Evolutionary conservation across 2,113 vertebrate genomes (phyloP).

Genomic region (Pan paniscus): DNA sequence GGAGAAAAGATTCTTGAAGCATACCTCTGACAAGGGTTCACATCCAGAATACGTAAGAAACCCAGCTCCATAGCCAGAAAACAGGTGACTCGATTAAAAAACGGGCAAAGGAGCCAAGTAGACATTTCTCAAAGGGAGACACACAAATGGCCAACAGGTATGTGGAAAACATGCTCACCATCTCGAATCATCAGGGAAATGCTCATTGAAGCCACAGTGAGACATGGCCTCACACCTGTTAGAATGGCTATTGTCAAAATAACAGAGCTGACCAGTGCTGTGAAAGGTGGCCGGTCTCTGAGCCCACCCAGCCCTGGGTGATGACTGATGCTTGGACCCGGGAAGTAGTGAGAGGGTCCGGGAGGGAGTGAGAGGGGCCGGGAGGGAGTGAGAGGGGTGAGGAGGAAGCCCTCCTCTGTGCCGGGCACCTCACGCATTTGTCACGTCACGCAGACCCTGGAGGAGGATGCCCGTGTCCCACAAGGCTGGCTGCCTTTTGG

Average conservation of each 20-base stretch:
- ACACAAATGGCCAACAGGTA: background rate
- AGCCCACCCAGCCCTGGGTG: background rate
- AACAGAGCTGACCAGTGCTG: background rate
- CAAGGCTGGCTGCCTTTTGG: background rate
- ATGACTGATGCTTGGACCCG: accelerated
- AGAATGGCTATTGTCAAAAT: background rate
- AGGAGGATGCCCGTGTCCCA: background rate
- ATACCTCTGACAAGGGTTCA: background rate
- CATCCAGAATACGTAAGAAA: background rate
- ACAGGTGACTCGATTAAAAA: background rate
- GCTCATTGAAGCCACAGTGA: background rate
- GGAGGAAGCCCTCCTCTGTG: background rate
- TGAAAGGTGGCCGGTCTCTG: background rate
- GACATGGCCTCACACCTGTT: background rate
- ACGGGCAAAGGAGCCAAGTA: background rate
- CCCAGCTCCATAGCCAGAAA: background rate
- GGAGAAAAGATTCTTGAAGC: background rate
- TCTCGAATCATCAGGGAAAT: background rate
- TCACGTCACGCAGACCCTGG: background rate
- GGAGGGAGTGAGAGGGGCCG: background rate
- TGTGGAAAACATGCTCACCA: background rate
- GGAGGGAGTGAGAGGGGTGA: background rate
- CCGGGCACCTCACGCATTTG: background rate
- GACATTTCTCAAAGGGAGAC: background rate
- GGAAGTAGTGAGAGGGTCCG: background rate